Conservation (phyloP, 2,113 vertebrate species). For the Silurus glanis region DNA sequence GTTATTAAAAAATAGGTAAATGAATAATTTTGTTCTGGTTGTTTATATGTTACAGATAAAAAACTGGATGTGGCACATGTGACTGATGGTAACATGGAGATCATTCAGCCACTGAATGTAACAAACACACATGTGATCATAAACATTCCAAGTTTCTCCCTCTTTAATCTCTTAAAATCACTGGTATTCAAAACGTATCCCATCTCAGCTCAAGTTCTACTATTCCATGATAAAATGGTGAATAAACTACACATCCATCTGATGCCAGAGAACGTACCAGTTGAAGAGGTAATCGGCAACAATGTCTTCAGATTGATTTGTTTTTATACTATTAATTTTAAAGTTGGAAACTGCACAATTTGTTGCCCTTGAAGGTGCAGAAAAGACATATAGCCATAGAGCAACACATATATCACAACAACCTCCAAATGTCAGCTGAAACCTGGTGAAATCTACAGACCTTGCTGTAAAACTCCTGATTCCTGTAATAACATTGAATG, state of each 20-base stretch:
- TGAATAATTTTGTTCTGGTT: not conserved
- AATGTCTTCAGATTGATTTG: not conserved
- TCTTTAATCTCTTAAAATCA: conserved; percentile 29
- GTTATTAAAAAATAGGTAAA: too few species aligned
- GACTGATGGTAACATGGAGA: conserved; percentile 21
- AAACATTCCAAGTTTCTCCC: conserved; percentile 8
- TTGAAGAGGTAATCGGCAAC: not conserved
- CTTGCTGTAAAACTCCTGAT: not conserved
- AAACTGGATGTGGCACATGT: conserved; percentile 45
- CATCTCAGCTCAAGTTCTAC: conserved; percentile 35
- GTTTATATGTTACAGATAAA: conserved; percentile 26
- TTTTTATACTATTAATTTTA: not conserved
- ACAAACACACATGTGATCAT: conserved; percentile 37
- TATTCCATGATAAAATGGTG: not conserved
- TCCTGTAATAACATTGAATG: not conserved
- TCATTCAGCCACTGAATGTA: conserved; percentile 24
- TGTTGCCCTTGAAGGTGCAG: not conserved
- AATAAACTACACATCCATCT: conserved; percentile 31
- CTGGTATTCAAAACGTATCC: not conserved
- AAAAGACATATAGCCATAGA: not conserved
- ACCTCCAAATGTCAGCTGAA: conserved; percentile 12
- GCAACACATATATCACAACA: not conserved
- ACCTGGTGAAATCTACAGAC: conserved; percentile 10
- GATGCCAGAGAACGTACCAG: conserved; percentile 1
- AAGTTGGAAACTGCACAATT: not conserved